Evolutionary conservation across 1,140 invertebrate species (phyloP), one percentile per base, ranked within the genome.

Genomic region (Macrosteles quadrilineatus): DNA sequence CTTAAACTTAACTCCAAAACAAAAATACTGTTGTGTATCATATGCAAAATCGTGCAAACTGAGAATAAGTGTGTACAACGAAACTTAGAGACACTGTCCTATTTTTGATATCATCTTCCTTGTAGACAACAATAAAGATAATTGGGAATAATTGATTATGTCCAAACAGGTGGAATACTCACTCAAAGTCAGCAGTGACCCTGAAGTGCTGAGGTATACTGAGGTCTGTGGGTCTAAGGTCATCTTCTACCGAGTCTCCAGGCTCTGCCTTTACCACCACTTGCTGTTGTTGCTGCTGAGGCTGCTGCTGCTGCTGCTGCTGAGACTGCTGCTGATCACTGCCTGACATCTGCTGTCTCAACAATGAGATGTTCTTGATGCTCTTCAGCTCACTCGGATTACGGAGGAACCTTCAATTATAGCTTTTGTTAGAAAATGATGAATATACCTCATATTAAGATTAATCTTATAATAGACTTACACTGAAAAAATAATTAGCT

Each of bases 361-460:
- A 80, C 68, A 95, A 80, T 1, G 93, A 95, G 73, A 96, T 96
- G 78, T 95, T 95, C 80, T 96, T 96, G 57, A 96, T 95, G 78
- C 93, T 95, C 77, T 95, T 95, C 72, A 96, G 80, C 81, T 96
- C 94, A 31, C 91, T 92, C 31, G 93, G 93, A 82, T 95, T 95
- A 69, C 94, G 86, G 57, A 96, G 81, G 81, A 96, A 95, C 80
- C 91, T 93, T 78, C 67, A 83, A 81, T 17, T 11, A 9, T 9
- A 43, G 36, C 17, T 43, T 11, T 17, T 43, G 36, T 9, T 43
- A 43, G 17, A 76, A 74, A 79, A 80, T 77, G 78, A 77, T 75
- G 72, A 59, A 47, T 59, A 59, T 40, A 69, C 53, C 55, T 40
- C 31, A 68, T 4, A 63, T n/a, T 40, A 43, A 2, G 36, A 70